phyloP scores from a whole-genome alignment of 2,888 invertebrate species.

The Platypus cylindrus region DNA sequence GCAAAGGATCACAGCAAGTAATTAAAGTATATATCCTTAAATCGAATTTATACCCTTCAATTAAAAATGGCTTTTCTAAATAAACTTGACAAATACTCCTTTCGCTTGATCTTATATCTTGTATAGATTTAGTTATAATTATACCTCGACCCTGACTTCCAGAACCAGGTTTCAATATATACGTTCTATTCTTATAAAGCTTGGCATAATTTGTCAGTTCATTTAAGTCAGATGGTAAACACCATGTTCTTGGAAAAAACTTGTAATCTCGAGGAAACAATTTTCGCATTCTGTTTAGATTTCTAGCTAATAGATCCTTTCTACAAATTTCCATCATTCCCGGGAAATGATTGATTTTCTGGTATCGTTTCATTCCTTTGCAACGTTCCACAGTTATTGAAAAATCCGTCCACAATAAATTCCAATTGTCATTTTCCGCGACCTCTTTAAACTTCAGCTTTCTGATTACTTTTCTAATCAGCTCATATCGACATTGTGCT shows the following conservation, averaged over 20 bases:
- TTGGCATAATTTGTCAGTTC: constrained; percentile 61
- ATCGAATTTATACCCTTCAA: constrained; percentile 90
- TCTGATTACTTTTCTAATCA: constrained; percentile 55
- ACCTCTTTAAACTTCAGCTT: constrained; percentile 67
- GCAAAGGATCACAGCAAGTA: constrained; percentile 80
- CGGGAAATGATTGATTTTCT: constrained; percentile 89
- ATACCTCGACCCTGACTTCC: constrained; percentile 88
- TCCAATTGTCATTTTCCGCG: constrained; percentile 72
- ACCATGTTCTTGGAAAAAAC: constrained; percentile 90
- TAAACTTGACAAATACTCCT: constrained; percentile 80
- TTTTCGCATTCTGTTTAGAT: constrained; percentile 80
- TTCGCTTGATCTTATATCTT: constrained; percentile 67
- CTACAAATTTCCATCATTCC: constrained; percentile 42
- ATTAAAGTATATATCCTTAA: constrained; percentile 77
- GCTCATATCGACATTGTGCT: constrained; percentile 59
- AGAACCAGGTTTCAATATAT: constrained; percentile 83
- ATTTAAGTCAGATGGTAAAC: constrained; percentile 76
- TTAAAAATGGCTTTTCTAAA: constrained; percentile 61
- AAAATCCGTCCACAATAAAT: constrained; percentile 82
- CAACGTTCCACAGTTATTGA: constrained; percentile 75
- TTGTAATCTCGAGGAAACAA: constrained; percentile 82
- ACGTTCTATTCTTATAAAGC: constrained; percentile 59
- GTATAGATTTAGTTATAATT: constrained; percentile 68
- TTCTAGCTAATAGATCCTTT: constrained; percentile 79
- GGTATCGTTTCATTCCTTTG: constrained; percentile 84